phyloP scores from a whole-genome alignment of 2,113 vertebrate species.

The Manacus vitellinus region DNA sequence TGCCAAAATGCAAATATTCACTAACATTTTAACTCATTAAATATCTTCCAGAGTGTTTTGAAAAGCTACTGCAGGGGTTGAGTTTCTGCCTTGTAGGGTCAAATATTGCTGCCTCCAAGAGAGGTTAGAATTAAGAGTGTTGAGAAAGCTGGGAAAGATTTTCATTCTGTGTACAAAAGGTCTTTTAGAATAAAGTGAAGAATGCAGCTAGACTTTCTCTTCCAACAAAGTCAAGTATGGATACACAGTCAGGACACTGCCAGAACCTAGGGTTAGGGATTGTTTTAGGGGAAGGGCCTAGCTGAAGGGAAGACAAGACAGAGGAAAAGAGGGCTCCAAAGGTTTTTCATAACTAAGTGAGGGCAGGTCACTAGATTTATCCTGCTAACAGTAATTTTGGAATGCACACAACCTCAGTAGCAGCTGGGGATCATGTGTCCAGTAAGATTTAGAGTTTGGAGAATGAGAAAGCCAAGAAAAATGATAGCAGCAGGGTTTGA shows the following conservation, averaged over 20 bases:
- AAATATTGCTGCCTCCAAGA: neutral
- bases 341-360: neutral
- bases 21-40: neutral
- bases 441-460: neutral
- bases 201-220: neutral
- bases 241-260: neutral
- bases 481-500: neutral
- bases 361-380: neutral
- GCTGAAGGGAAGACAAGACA: neutral
- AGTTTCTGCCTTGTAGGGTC: neutral
- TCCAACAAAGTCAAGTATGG: neutral
- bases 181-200: neutral
- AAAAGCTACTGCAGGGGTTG: neutral
- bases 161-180: neutral
- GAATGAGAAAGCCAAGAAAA: neutral
- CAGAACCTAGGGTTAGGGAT: neutral
- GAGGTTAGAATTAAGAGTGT: neutral
- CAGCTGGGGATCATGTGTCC: neutral
- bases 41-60: neutral
- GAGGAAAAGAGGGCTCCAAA: neutral
- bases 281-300: neutral
- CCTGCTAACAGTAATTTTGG: neutral
- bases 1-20: neutral
- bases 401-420: neutral
- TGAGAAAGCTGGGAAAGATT: neutral